Evolutionary conservation across 2,797 vertebrate genomes (phyloP).

Genomic region (Poeciliopsis gracilis): DNA sequence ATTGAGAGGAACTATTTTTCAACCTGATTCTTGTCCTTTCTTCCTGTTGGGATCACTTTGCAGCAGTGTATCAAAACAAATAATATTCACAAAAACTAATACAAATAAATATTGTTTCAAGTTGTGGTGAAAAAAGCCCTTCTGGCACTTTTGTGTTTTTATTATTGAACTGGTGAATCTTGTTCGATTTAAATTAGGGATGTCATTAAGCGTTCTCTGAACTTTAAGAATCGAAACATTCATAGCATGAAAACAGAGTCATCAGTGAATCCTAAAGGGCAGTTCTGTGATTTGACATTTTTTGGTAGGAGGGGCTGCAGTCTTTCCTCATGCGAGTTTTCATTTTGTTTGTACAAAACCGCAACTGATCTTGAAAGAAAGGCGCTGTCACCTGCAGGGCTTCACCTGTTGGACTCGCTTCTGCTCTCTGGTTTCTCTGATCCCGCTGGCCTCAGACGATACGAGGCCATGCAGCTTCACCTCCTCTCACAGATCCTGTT

Average conservation of each 20-base stretch:
- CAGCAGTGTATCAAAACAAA: not conserved
- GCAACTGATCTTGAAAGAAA: conserved; percentile 66
- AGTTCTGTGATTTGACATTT: not conserved
- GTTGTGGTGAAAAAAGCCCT: not conserved
- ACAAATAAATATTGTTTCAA: not conserved
- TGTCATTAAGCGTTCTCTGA: not conserved
- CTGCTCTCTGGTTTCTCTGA: conserved; percentile 56
- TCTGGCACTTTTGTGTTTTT: not conserved
- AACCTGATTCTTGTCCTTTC: not conserved
- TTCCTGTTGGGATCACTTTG: too few species aligned
- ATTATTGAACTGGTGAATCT: not conserved
- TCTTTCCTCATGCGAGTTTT: conserved; percentile 29
- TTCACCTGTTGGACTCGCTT: conserved; percentile 60
- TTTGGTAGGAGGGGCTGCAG: not conserved
- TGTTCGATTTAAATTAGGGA: not conserved
- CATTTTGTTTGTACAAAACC: conserved; percentile 40
- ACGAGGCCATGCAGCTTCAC: conserved; percentile 39
- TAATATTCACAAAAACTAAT: not conserved
- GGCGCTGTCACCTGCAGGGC: conserved; percentile 61
- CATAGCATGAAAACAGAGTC: not conserved
- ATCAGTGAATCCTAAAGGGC: not conserved
- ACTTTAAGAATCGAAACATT: not conserved
- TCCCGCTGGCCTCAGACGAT: conserved; percentile 61
- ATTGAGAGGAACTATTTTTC: not conserved
- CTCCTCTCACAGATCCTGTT: conserved; percentile 64